phyloP scores from a whole-genome alignment of 2,113 vertebrate genomes.

The Thymallus thymallus region DNA sequence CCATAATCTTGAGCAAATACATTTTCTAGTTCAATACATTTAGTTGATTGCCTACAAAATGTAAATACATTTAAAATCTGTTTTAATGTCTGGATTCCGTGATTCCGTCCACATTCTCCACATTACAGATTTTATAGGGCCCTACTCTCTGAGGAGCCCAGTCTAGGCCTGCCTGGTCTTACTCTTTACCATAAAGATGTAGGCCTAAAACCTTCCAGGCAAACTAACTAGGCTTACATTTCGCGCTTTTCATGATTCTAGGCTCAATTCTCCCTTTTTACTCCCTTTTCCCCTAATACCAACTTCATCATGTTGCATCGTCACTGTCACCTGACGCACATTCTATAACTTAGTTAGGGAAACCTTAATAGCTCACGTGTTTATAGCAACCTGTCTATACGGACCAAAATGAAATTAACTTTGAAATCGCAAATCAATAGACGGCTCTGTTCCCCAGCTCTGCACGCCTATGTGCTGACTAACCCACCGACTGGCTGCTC shows the following conservation, averaged over 20 bases:
- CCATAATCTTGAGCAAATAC: too few species aligned
- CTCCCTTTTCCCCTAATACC: too few species aligned
- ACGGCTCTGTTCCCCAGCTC: constrained; percentile 40
- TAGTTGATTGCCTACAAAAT: too few species aligned
- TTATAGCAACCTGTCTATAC: background rate
- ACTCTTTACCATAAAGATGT: too few species aligned
- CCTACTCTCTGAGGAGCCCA: too few species aligned
- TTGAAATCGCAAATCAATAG: constrained; percentile 3
- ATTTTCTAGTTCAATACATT: too few species aligned
- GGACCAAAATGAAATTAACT: constrained; percentile 35
- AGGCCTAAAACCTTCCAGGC: background rate
- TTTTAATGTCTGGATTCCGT: too few species aligned
- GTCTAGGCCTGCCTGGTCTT: background rate
- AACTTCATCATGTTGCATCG: background rate
- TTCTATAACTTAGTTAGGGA: background rate
- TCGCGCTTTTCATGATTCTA: background rate
- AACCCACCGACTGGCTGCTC: constrained; percentile 30
- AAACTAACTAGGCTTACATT: background rate
- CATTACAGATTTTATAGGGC: too few species aligned
- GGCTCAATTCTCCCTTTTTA: too few species aligned
- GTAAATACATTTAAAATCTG: too few species aligned
- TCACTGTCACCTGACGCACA: background rate
- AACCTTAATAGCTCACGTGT: background rate
- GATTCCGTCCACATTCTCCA: too few species aligned
- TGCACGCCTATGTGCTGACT: constrained; percentile 40